Evolutionary conservation across 1,140 invertebrate genomes (phyloP).

Genomic region (Bombus cullumanus): DNA sequence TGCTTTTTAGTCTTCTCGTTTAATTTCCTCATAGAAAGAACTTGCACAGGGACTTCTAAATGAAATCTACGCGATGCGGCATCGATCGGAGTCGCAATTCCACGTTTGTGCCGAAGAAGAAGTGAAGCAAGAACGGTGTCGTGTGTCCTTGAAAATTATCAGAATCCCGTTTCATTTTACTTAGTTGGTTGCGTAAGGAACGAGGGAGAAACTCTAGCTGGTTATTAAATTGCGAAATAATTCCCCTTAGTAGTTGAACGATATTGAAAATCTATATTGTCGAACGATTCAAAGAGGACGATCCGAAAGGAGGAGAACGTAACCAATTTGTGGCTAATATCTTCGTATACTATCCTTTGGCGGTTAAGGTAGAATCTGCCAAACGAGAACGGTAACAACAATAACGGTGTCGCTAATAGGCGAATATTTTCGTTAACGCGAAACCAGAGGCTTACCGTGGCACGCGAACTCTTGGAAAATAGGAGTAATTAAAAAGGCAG

Average conservation of each 20-base stretch:
- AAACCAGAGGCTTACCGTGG: not conserved
- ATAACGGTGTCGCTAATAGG: not conserved
- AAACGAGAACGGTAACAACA: not conserved
- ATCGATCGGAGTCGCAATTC: not conserved
- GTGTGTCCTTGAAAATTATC: constrained; percentile 20
- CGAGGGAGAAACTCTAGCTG: not conserved
- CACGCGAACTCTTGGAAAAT: not conserved
- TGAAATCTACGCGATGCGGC: not conserved
- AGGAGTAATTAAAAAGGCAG: constrained; percentile 30
- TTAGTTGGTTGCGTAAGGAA: not conserved
- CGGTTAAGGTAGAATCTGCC: too few species aligned
- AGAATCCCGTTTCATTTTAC: not conserved
- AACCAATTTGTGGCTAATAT: not conserved
- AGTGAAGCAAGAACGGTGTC: not conserved
- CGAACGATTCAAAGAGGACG: not conserved
- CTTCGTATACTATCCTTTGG: not conserved
- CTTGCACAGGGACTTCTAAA: not conserved
- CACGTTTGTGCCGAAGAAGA: not conserved
- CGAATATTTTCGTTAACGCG: not conserved
- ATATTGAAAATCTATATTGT: constrained; percentile 28
- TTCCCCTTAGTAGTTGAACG: not conserved
- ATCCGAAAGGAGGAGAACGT: not conserved
- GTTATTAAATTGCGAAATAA: constrained; percentile 66
- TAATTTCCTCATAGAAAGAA: not conserved
- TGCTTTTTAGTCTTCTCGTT: not conserved